Evolutionary conservation across 2,888 invertebrate genomes (phyloP), one percentile per base, ranked within the genome.

Genomic region (Oxyscelio sp.): DNA sequence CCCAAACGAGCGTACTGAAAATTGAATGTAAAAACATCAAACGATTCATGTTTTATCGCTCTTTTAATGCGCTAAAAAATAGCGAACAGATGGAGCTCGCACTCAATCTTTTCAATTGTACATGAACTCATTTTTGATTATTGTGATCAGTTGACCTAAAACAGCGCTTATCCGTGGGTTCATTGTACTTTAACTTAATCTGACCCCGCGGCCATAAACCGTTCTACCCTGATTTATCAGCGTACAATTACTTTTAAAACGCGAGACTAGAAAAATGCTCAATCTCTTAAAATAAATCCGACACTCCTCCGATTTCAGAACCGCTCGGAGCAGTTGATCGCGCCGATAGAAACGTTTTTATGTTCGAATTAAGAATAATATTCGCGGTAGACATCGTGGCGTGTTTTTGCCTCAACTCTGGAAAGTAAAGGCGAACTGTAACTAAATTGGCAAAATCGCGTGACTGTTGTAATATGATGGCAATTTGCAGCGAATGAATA

Each of bases 381-480:
- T 66, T 61, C 56, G 59, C 11, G 48, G 54, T 13, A 45, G 34
- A 38, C 65, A 24, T 63, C 24, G 68, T 9, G 61, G 66, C 34
- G 40, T 45, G 48, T 65, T 82, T 70, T 77, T 71, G 48, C 48
- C 19, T 5, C 54, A 17, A 11, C 63, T 40, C 58, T 78, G 78
- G 78, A 80, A 84, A 80, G 80, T 80, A 58, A 71, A 71, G 63
- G 74, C 63, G 24, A 71, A 73, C 80, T 71, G 66, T 66, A 80
- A 80, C 77, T 68, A 79, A 83, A 75, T 75, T 80, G 80, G 84
- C 73, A 80, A 84, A 84, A 80, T 84, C 66, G 80, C 77, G 50
- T 84, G 80, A 77, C 80, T 77, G 84, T 77, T 85, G 84, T 85
- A 85, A 85, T 27, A 48, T 24, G 66, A 61, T 71, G 75, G 80